A percentile compares a stretch with the other conserved stretches of the same genome.
Conservation (phyloP, 2,888 invertebrate genomes). For the Arctia plantaginis region DNA sequence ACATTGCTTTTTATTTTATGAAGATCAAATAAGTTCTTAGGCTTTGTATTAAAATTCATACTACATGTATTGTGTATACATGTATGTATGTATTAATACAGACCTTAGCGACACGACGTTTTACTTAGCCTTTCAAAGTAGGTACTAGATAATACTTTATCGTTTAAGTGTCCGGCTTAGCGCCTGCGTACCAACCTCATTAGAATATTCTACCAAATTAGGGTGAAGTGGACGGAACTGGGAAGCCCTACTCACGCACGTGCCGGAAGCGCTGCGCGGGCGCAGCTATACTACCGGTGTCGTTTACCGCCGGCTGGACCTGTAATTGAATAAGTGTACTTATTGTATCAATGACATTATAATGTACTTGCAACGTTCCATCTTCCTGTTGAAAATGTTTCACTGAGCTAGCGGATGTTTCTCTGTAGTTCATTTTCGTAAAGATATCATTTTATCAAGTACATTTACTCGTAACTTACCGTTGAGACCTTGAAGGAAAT, state of each 20-base stretch:
- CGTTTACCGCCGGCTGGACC: slow-evolving; percentile 67
- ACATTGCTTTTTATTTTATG: neutral
- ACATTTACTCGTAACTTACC: neutral
- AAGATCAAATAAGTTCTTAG: neutral
- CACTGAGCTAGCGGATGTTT: neutral
- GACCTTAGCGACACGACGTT: slow-evolving; percentile 25
- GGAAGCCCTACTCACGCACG: slow-evolving; percentile 84
- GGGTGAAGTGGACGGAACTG: slow-evolving; percentile 69
- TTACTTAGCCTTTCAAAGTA: slow-evolving; percentile 31
- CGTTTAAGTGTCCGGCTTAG: slow-evolving; percentile 62
- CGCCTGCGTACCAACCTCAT: slow-evolving; percentile 51
- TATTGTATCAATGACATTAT: slow-evolving; percentile 65
- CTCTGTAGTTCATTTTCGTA: neutral
- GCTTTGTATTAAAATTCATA: too few relatives aligned
- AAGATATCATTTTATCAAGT: neutral
- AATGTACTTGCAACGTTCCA: slow-evolving; percentile 11
- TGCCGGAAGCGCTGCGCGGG: slow-evolving; percentile 80
- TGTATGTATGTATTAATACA: neutral
- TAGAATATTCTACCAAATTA: slow-evolving; percentile 25
- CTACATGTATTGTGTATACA: too few relatives aligned
- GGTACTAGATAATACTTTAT: slow-evolving; percentile 52
- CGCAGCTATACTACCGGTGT: slow-evolving; percentile 76
- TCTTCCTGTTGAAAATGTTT: neutral
- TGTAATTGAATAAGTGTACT: slow-evolving; percentile 73
- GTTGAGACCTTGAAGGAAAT: neutral